Percentiles rank a stretch among this genome's conserved stretches.
phyloP scores from a whole-genome alignment of 2,113 vertebrate genomes.

The Centropus unirufus region DNA sequence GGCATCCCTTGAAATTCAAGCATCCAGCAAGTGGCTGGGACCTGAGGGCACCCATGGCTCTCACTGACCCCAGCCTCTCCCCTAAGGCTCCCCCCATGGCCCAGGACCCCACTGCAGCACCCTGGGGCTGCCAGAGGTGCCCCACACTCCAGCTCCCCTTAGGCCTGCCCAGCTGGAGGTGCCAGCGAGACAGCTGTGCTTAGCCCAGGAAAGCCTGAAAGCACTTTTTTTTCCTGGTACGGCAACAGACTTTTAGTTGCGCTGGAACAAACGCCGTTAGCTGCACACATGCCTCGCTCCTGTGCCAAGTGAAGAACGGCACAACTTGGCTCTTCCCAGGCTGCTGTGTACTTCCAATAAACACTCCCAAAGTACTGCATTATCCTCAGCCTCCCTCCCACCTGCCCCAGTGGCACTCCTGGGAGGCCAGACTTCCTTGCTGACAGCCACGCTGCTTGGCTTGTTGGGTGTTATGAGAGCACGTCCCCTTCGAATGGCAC shows the following conservation, averaged over 20 bases:
- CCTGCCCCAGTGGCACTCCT: background rate
- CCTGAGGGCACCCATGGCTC: background rate
- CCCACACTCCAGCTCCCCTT: background rate
- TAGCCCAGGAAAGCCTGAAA: background rate
- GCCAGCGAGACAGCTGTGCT: background rate
- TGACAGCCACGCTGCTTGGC: background rate
- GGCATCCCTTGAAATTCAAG: background rate
- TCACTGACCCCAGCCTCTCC: background rate
- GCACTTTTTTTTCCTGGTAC: background rate
- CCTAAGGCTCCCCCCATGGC: background rate
- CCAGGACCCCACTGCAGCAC: background rate
- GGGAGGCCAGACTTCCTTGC: conserved; percentile 1
- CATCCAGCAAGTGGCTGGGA: background rate
- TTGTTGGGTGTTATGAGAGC: conserved; percentile 16
- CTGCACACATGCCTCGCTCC: background rate
- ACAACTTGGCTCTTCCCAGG: background rate
- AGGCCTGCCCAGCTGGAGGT: background rate
- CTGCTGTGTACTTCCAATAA: conserved; percentile 13
- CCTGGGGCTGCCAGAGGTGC: background rate
- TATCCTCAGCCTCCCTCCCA: background rate
- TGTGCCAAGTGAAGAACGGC: background rate
- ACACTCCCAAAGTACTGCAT: background rate
- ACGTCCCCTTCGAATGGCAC: background rate
- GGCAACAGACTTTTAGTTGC: background rate
- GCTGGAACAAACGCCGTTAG: background rate